Base-by-base conservation (phyloP, 1,140 invertebrate genomes). In the Dendrolimus punctatus region DNA sequence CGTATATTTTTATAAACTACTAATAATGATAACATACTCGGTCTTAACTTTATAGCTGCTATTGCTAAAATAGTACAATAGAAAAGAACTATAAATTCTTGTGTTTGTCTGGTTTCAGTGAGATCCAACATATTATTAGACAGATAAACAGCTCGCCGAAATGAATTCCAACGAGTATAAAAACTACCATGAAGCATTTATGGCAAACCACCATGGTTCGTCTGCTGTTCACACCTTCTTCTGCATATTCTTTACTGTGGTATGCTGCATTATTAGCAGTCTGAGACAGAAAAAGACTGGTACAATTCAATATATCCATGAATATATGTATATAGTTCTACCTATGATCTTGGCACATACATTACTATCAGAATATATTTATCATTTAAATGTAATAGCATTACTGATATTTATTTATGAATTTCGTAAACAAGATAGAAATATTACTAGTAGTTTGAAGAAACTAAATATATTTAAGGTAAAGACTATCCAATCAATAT, bases 401-500 rank as follows among this genome's bases (percentile, higher is more conserved):
- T 53, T 70, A 56, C 47, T 59, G 49, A 51, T 73, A 63, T 60
- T 85, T 48, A 8, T 70, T 8, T 62, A 57, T 60, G 68, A 82
- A 42, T 64, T 82, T n/a, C 46, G 46, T 36, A 68, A 62, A 36
- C 44, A 42, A 6, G 46, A 54, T 42, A 53, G 58, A 40, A 49
- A 62, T 42, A 40, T 70, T 36, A 39, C 45, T 6, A 52, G 58
- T 44, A 57, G 53, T 5, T 66, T 68, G 6, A 41, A 38, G 38
- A 53, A 52, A 56, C 55, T 65, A 38, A 80, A 76, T 63, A 47
- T 55, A 9, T 69, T 73, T 46, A 61, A 62, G 41, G 66, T 58
- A 46, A 68, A 70, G 51, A 87, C 74, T 68, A 79, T 87, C 53
- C 68, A 87, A 39, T 92, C 90, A 57, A 82, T 95, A 53, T 91